These are phyloP conservation scores for Pedetes capensis DNA, from an alignment of 2,113 vertebrate genomes.

Conservation along the genomic window DNA sequence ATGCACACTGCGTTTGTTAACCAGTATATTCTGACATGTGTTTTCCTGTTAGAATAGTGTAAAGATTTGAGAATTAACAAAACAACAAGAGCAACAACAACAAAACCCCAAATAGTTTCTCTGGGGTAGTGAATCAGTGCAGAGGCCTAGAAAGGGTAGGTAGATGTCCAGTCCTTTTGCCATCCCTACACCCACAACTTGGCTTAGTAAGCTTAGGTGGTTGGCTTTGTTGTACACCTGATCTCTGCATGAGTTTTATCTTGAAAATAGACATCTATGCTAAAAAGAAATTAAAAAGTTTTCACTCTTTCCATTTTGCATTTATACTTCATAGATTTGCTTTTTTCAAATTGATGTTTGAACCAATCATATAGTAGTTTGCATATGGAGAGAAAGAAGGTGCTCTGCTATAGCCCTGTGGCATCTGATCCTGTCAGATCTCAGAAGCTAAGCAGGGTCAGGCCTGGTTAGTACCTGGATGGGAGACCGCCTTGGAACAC, in stretches of 20 bases:
- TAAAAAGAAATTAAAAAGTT: neutral
- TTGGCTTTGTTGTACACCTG: neutral
- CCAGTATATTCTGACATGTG: neutral
- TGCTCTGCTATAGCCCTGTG: no score
- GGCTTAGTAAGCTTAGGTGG: neutral
- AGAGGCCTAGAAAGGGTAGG: fast-evolving
- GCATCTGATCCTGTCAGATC: no score
- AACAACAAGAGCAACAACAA: no score
- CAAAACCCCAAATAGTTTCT: no score
- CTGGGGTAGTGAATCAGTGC: neutral
- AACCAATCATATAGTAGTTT: no score
- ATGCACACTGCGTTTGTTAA: neutral
- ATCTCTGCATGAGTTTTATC: neutral
- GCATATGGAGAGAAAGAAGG: no score
- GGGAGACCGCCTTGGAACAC: no score
- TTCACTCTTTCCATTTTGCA: neutral
- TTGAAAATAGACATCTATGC: neutral
- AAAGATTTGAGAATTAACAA: neutral
- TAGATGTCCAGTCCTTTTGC: neutral
- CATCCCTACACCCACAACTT: neutral
- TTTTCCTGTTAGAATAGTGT: neutral
- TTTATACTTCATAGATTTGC: no score
- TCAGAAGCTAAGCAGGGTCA: no score
- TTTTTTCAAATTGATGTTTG: no score
- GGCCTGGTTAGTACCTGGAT: no score